Base-by-base conservation (phyloP, 92 coral and sea anemone species). In the Phenganax subtilis region DNA sequence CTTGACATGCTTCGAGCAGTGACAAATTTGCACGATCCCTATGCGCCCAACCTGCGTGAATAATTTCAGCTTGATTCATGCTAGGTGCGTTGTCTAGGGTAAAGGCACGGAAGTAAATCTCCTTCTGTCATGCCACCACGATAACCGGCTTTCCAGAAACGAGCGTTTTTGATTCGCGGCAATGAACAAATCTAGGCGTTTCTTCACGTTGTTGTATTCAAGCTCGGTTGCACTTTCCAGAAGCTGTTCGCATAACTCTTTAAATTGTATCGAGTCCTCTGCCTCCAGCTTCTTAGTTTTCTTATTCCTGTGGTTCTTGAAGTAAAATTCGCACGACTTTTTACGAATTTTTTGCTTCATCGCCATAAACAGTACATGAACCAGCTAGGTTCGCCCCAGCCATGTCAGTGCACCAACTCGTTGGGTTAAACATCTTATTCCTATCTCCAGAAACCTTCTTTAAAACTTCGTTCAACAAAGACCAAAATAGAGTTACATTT, bases 11-110 rank as follows among this genome's bases (percentile, higher is more conserved):
- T 20, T 85, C 85, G 6, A 85, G 76, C 8, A 86, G 61, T 3
- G 66, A 14, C 28, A 86, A 17, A 9, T 86, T 86, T 8, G 75
- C 14, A 12, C 6, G 31, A 55, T 84, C 87, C 82, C 90, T 56
- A 60, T 89, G 83, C 29, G 85, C 56, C 90, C 92, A 89, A 60
- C 92, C 55, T 16, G 87, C 90, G 68, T 89, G 90, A 54, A 87
- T 44, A 2, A 90, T 86, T 67, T 90, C 87, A 0, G 85, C 87
- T 47, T 87, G 86, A 75, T 90, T 87, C 90, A 87, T 87, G 11
- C 55, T 59, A 12, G 87, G 86, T 4, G 84, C 93, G 59, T 31
- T 83, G 28, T 72, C 56, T 14, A 51, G 86, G 37, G 89, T 60
- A 56, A 87, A 90, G 1, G 87, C 84, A 37, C 91, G 67, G 75